Conservation (phyloP, 2,888 invertebrate genomes). For the Steinernema scapterisci region DNA sequence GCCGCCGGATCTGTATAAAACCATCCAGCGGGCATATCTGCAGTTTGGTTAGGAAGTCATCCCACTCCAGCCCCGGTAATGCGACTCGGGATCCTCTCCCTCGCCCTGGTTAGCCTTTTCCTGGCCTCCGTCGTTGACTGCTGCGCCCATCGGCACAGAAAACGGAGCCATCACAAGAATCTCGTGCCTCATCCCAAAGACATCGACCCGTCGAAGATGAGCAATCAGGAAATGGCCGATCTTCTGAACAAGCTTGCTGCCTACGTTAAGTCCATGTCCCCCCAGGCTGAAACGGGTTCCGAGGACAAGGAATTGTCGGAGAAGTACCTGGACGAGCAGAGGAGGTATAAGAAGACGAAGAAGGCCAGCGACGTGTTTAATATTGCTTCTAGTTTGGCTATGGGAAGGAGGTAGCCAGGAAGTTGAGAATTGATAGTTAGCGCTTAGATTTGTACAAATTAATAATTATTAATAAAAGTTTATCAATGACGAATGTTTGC, state of each 20-base stretch:
- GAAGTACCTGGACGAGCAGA: background rate
- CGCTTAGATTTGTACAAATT: too few species aligned
- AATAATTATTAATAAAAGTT: too few species aligned
- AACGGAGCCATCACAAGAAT: background rate
- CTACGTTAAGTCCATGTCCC: background rate
- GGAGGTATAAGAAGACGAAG: background rate
- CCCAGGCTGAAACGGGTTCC: background rate
- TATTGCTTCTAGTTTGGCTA: conserved; percentile 13
- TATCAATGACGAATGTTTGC: too few species aligned
- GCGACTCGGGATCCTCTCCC: background rate
- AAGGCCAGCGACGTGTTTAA: conserved; percentile 12
- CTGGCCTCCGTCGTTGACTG: background rate
- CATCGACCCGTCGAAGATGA: conserved; percentile 7
- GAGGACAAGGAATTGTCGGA: background rate
- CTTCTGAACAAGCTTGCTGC: conserved; percentile 11
- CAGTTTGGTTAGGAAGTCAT: background rate
- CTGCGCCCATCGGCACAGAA: conserved; percentile 8
- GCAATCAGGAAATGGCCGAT: background rate
- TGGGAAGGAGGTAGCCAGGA: background rate
- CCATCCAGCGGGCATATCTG: background rate
- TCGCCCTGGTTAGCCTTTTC: background rate
- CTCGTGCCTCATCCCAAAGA: conserved; percentile 12
- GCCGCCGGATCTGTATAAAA: background rate
- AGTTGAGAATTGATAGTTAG: too few species aligned
- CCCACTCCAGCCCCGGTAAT: background rate